Evolutionary conservation across 2,113 vertebrate species (phyloP).

Genomic region (Oriolus oriolus): DNA sequence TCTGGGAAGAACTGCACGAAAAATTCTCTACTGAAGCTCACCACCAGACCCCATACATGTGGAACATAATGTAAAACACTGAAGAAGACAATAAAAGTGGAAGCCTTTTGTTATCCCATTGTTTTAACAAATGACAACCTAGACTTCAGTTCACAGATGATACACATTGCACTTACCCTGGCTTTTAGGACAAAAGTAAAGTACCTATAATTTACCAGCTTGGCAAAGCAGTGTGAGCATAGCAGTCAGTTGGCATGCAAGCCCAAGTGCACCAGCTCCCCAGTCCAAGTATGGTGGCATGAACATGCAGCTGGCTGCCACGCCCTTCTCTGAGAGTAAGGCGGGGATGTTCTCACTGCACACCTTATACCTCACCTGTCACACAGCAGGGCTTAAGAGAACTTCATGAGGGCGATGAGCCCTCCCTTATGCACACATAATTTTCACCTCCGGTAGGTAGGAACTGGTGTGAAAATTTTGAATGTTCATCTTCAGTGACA

Average conservation of each 20-base stretch:
- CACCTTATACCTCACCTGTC: neutral
- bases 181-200: neutral
- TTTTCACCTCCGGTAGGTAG: neutral
- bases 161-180: neutral
- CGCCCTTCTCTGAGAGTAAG: neutral
- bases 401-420: rapidly evolving
- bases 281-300: rapidly evolving
- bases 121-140: neutral
- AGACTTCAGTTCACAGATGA: neutral
- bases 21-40: neutral
- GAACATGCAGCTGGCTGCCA: neutral
- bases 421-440: rapidly evolving
- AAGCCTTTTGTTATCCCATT: neutral
- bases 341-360: rapidly evolving
- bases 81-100: neutral
- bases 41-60: neutral
- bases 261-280: neutral
- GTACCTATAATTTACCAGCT: neutral
- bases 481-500: neutral
- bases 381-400: neutral
- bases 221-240: neutral
- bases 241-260: neutral
- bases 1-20: neutral
- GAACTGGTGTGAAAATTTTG: neutral
- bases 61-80: neutral